Conservation (phyloP, 1,140 invertebrate genomes). For the Heliothis virescens region DNA sequence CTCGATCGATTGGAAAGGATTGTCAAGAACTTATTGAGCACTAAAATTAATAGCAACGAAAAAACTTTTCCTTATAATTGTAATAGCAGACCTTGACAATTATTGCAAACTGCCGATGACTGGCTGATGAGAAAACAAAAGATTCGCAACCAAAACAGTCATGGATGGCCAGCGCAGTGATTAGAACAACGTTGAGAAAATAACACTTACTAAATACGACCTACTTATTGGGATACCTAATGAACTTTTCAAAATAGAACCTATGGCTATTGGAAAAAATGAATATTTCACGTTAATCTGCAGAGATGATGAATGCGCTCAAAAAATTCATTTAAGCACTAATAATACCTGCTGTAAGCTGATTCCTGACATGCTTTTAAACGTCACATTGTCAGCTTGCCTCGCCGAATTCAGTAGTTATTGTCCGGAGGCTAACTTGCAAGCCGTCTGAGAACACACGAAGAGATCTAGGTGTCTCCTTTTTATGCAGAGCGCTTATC, state of each 20-base stretch:
- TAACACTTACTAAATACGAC: slow-evolving; percentile 35
- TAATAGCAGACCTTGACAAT: slow-evolving; percentile 7
- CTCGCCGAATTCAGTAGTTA: too few species aligned
- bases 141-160: slow-evolving; percentile 18
- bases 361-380: too few species aligned
- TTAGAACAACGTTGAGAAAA: slow-evolving; percentile 24
- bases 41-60: neutral
- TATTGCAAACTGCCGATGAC: slow-evolving; percentile 8
- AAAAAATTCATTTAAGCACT: too few species aligned
- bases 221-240: neutral
- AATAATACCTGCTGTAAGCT: neutral
- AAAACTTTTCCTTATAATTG: neutral
- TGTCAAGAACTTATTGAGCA: neutral
- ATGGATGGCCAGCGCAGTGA: slow-evolving; percentile 13
- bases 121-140: slow-evolving; percentile 27
- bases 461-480: too few species aligned
- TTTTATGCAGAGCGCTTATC: too few species aligned
- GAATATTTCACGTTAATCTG: too few species aligned
- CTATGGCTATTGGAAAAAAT: too few species aligned
- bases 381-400: too few species aligned
- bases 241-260: neutral
- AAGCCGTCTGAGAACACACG: too few species aligned
- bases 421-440: too few species aligned
- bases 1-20: too few species aligned
- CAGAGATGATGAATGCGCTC: too few species aligned